Evolutionary conservation across 2,797 vertebrate genomes (phyloP).

Genomic region (Numenius phaeopus): DNA sequence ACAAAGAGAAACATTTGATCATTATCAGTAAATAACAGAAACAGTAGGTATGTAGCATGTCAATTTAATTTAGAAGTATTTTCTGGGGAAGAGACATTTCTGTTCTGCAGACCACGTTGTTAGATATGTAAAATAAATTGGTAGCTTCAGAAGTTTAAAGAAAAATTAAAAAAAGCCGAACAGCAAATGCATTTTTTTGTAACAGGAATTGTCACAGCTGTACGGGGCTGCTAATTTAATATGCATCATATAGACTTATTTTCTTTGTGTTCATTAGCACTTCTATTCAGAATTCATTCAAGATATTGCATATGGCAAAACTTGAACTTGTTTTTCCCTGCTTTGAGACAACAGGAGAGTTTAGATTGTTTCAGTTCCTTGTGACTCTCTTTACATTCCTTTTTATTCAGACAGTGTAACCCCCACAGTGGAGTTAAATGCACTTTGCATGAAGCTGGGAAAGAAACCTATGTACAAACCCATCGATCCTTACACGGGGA

Average conservation of each 20-base stretch:
- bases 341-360: not conserved
- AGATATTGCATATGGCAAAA: not conserved
- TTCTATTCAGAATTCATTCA: not conserved
- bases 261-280: not conserved
- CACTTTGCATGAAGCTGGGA: constrained; percentile 96
- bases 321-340: not conserved
- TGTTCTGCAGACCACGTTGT: not conserved
- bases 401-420: constrained; percentile 87
- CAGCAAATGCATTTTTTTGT: not conserved
- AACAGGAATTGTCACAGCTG: not conserved
- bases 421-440: constrained; percentile 95
- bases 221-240: not conserved
- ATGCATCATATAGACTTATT: not conserved
- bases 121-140: not conserved
- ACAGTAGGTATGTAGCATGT: not conserved
- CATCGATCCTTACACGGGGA: constrained; percentile 92
- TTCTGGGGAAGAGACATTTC: not conserved
- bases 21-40: not conserved
- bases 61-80: not conserved
- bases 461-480: constrained; percentile 97
- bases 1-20: not conserved
- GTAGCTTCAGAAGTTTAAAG: not conserved
- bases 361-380: not conserved
- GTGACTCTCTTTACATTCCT: not conserved
- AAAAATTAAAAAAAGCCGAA: not conserved